Percentiles rank a stretch among this genome's conserved stretches.
Evolutionary conservation across 2,113 vertebrate genomes (phyloP).

Genomic region (Cyanoderma ruficeps): DNA sequence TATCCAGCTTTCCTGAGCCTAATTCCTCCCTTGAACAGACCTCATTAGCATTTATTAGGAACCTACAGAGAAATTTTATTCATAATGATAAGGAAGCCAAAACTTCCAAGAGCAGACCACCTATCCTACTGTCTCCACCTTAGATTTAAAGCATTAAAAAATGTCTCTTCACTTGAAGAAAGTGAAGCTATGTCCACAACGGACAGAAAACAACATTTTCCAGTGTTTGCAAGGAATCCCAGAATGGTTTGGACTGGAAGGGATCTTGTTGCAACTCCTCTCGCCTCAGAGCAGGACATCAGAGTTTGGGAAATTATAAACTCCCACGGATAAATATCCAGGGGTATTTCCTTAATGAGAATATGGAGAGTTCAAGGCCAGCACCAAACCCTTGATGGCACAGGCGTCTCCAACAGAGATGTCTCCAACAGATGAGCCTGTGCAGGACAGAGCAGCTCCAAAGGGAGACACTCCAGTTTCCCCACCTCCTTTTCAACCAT

Average conservation of each 20-base stretch:
- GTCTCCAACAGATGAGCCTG: not conserved
- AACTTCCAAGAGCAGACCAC: not conserved
- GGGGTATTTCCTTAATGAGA: not conserved
- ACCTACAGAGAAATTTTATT: not conserved
- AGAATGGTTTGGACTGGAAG: not conserved
- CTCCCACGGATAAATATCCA: not conserved
- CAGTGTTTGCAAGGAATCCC: not conserved
- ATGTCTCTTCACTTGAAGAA: not conserved
- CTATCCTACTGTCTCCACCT: not conserved
- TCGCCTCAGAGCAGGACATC: not conserved
- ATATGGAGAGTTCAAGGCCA: not conserved
- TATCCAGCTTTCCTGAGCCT: not conserved
- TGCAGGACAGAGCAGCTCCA: not conserved
- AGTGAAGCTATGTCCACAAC: not conserved
- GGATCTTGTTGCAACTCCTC: not conserved
- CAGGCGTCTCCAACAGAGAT: not conserved
- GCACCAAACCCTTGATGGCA: not conserved
- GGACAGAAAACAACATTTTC: not conserved
- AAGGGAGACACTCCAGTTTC: not conserved
- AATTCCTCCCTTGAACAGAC: not conserved
- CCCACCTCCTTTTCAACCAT: not conserved
- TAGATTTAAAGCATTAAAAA: not conserved
- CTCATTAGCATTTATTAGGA: not conserved
- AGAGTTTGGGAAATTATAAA: not conserved
- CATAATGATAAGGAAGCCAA: rapidly evolving